A percentile compares a stretch with the other conserved stretches of the same genome.
These are phyloP conservation scores for Prunella fulvescens DNA, from an alignment of 2,113 vertebrate species.

Conservation along the genomic window DNA sequence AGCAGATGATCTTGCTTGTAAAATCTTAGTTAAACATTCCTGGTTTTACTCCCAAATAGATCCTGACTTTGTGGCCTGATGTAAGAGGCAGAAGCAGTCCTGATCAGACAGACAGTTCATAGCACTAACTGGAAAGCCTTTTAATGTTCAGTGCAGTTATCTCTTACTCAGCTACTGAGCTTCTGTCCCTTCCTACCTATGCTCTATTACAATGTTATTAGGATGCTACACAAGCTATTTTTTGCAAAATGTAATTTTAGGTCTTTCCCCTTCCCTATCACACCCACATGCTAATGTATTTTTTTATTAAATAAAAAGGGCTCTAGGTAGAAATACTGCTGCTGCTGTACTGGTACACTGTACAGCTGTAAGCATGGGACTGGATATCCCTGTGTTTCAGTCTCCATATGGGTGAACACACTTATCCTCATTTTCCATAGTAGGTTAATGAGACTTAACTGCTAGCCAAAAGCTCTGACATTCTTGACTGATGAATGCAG, in stretches of 20 bases:
- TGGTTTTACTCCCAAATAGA: not conserved
- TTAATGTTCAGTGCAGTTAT: not conserved
- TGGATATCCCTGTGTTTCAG: not conserved
- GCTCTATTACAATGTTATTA: not conserved
- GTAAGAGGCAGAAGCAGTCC: not conserved
- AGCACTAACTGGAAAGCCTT: not conserved
- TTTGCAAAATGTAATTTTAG: not conserved
- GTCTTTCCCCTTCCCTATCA: not conserved
- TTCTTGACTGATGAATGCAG: not conserved
- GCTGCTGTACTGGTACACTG: not conserved
- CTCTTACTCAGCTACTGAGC: not conserved
- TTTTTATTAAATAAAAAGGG: not conserved
- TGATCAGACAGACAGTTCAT: not conserved
- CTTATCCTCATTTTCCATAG: conserved; percentile 8
- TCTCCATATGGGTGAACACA: not conserved
- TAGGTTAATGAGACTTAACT: not conserved
- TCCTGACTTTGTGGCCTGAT: not conserved
- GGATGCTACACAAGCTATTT: not conserved
- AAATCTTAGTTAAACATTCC: not conserved
- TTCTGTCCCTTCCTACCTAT: not conserved
- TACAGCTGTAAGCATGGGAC: not conserved
- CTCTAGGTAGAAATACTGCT: not conserved
- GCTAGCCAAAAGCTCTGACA: conserved; percentile 1
- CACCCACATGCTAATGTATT: not conserved
- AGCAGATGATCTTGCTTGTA: not conserved